Evolutionary conservation across 2,113 vertebrate species (phyloP).

Genomic region (Gallinago jamesoni): DNA sequence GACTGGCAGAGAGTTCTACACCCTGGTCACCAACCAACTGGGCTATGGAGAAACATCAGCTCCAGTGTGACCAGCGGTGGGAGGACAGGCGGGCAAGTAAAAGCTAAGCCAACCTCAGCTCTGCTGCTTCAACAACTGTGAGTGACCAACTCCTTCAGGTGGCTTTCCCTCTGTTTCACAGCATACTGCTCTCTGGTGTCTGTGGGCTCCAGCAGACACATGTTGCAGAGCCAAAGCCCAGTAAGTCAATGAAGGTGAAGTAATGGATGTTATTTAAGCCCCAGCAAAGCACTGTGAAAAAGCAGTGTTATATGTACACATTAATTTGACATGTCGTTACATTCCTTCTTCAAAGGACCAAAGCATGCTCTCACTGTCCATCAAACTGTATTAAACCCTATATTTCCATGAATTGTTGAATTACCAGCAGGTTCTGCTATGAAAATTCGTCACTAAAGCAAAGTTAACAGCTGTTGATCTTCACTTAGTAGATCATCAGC

Average conservation of each 20-base stretch:
- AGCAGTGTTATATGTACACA: neutral
- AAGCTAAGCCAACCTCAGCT: neutral
- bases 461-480: neutral
- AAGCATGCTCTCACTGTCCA: neutral
- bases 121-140: neutral
- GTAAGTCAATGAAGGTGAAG: neutral
- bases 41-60: neutral
- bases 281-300: neutral
- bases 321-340: neutral
- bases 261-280: neutral
- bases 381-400: neutral
- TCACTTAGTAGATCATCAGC: neutral
- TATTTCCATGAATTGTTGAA: neutral
- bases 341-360: neutral
- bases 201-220: neutral
- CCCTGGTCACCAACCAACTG: neutral
- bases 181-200: too few species aligned
- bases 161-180: neutral
- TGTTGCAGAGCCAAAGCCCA: neutral
- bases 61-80: neutral
- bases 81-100: too few species aligned
- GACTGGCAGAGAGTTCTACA: neutral
- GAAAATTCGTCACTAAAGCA: neutral
- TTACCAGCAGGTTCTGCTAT: neutral
- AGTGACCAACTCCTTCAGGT: neutral